Evolutionary conservation across 2,113 vertebrate genomes (phyloP).

Genomic region (Trematomus loennbergii): DNA sequence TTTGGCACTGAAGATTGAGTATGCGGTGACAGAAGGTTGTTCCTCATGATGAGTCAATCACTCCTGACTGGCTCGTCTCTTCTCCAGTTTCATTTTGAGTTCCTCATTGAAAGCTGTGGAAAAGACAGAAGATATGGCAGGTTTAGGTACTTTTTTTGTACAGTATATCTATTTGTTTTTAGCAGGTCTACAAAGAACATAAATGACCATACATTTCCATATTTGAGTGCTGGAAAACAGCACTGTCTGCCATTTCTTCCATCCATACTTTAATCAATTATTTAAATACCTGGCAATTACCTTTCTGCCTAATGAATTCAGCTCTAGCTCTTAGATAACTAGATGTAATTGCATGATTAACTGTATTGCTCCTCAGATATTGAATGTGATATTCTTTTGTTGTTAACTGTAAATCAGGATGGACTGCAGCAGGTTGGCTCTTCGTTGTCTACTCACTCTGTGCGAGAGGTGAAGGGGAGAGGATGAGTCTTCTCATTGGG

Average conservation of each 20-base stretch:
- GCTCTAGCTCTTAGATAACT: too few species aligned
- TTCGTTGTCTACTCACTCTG: slow-evolving; percentile 74
- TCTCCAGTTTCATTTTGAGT: slow-evolving; percentile 85
- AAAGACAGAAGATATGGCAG: background rate
- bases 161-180: background rate
- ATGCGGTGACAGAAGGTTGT: slow-evolving; percentile 17
- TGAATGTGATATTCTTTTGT: background rate
- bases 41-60: slow-evolving; percentile 52
- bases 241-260: too few species aligned
- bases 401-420: background rate
- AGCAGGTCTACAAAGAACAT: too few species aligned
- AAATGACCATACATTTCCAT: too few species aligned
- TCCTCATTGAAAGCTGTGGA: slow-evolving; percentile 81
- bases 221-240: too few species aligned
- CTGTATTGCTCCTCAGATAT: background rate
- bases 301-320: too few species aligned
- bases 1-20: slow-evolving; percentile 56
- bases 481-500: slow-evolving; percentile 83
- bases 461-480: slow-evolving; percentile 83
- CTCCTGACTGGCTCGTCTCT: slow-evolving; percentile 82
- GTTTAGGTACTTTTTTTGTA: background rate
- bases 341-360: too few species aligned
- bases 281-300: too few species aligned
- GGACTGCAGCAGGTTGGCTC: background rate
- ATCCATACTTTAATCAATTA: too few species aligned